These are phyloP conservation scores for Hypsibius dujardini DNA, from an alignment of 1,140 invertebrate genomes.

Conservation along the genomic window DNA sequence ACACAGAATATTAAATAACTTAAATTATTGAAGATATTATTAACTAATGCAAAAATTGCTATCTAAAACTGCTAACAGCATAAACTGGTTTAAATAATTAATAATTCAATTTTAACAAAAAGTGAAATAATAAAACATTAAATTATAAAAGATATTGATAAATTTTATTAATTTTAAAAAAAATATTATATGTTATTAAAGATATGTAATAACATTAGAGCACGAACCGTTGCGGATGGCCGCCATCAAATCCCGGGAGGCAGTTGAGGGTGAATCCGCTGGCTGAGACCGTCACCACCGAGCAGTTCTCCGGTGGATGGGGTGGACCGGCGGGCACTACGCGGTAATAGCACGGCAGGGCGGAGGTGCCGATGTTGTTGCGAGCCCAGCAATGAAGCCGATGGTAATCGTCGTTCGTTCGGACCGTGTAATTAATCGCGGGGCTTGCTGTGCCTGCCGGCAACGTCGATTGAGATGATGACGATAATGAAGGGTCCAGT, in stretches of 20 bases:
- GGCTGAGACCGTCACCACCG: neutral
- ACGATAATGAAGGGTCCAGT: conserved; percentile 1
- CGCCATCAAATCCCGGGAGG: conserved; percentile 4
- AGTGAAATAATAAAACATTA: too few relatives aligned
- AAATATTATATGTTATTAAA: too few relatives aligned
- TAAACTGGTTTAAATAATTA: too few relatives aligned
- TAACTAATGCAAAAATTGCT: too few relatives aligned
- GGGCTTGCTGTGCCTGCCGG: neutral
- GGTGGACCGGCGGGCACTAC: conserved; percentile 7
- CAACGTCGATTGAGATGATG: neutral
- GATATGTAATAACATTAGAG: neutral
- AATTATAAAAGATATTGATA: too few relatives aligned
- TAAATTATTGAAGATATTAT: too few relatives aligned
- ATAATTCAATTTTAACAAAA: too few relatives aligned
- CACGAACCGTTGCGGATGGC: conserved; percentile 10
- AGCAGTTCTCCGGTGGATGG: conserved; percentile 16
- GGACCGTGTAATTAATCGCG: conserved; percentile 16
- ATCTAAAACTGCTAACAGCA: too few relatives aligned
- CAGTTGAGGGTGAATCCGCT: neutral
- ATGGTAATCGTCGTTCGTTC: neutral
- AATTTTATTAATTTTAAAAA: too few relatives aligned
- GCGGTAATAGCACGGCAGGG: neutral
- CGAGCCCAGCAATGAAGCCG: neutral
- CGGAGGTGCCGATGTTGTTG: neutral
- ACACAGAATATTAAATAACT: too few relatives aligned